Conservation (phyloP, 2,888 invertebrate species). For the Cheiracanthium punctorium region DNA sequence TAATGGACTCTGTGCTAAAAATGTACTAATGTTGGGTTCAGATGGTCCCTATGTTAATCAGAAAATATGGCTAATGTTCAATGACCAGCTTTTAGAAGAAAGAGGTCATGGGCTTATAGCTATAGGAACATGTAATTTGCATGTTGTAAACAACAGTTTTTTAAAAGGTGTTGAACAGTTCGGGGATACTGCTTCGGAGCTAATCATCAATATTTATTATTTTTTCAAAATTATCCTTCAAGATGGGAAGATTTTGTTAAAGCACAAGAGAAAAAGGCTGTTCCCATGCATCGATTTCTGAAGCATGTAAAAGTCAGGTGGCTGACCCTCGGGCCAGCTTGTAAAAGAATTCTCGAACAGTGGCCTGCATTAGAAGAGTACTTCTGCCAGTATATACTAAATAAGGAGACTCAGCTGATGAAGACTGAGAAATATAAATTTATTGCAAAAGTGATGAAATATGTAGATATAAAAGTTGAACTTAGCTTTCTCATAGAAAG, state of each 20-base stretch:
- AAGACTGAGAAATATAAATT: neutral
- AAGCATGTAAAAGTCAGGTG: neutral
- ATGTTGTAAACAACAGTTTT: too few species aligned
- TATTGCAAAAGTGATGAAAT: neutral
- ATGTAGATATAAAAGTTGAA: neutral
- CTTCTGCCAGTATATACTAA: neutral
- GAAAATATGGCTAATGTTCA: neutral
- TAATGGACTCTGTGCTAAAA: neutral
- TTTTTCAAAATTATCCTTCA: too few species aligned
- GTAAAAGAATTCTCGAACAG: neutral
- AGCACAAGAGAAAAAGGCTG: neutral
- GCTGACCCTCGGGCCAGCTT: neutral
- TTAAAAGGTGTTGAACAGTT: too few species aligned
- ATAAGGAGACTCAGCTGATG: neutral
- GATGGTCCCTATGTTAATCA: neutral
- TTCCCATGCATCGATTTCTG: neutral
- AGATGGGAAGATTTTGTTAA: neutral
- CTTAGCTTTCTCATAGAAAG: neutral
- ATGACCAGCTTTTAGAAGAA: neutral
- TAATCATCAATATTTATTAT: too few species aligned
- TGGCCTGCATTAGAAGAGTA: neutral
- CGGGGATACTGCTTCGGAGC: too few species aligned
- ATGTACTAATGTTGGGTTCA: neutral
- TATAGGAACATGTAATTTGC: constrained; percentile 10
- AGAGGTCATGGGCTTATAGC: neutral